phyloP scores from a whole-genome alignment of 1,140 invertebrate species.

The Drosophila simulans region DNA sequence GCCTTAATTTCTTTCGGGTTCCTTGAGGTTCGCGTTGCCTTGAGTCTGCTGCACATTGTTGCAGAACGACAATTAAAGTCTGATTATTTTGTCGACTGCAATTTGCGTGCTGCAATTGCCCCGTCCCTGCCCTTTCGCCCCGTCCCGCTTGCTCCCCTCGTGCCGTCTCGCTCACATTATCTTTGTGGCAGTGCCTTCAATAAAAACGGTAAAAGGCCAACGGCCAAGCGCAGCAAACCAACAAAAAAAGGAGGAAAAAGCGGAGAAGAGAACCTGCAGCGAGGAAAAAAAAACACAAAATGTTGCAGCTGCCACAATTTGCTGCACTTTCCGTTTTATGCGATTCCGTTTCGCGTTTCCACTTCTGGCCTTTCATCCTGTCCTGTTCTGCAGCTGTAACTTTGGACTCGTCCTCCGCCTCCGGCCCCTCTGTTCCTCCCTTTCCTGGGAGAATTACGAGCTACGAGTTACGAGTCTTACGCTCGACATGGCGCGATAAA shows the following conservation, averaged over 20 bases:
- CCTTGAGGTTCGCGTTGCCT: slow-evolving; percentile 13
- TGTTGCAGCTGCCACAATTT: slow-evolving; percentile 83
- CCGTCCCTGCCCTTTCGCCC: background rate
- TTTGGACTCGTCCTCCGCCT: background rate
- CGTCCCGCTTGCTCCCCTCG: background rate
- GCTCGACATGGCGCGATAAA: slow-evolving; percentile 64
- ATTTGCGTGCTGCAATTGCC: slow-evolving; percentile 71
- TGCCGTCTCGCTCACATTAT: slow-evolving; percentile 36
- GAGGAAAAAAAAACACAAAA: slow-evolving; percentile 39
- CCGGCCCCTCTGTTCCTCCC: background rate
- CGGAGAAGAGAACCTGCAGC: slow-evolving; percentile 47
- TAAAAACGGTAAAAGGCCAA: slow-evolving; percentile 78
- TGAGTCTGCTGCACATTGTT: slow-evolving; percentile 53
- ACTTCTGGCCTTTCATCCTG: slow-evolving; percentile 62
- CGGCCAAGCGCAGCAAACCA: slow-evolving; percentile 44
- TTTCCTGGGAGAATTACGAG: slow-evolving; percentile 58
- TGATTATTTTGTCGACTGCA: slow-evolving; percentile 77
- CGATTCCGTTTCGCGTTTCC: slow-evolving; percentile 76
- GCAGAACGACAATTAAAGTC: slow-evolving; percentile 73
- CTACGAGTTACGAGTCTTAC: slow-evolving; percentile 61
- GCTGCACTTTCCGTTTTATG: slow-evolving; percentile 83
- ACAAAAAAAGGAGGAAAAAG: slow-evolving; percentile 20
- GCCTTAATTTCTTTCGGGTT: slow-evolving; percentile 1
- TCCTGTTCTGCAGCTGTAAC: slow-evolving; percentile 55
- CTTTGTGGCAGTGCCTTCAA: slow-evolving; percentile 47